These are phyloP conservation scores for Tragelaphus imberbis DNA, from an alignment of 2,113 vertebrate genomes.

Conservation along the genomic window DNA sequence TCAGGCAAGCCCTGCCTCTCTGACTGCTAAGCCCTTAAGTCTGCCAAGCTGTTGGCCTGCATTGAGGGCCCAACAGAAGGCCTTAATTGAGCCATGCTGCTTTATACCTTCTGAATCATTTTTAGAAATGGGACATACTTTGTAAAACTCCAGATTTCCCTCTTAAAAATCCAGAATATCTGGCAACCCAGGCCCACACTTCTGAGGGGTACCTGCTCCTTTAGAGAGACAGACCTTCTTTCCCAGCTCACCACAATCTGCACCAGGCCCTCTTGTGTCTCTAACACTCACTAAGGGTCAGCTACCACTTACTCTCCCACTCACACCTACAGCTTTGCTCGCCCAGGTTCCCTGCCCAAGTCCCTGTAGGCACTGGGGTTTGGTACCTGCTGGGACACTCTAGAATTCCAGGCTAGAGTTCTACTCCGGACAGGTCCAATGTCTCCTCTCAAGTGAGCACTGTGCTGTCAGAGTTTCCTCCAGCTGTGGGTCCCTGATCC, in stretches of 20 bases:
- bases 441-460: neutral
- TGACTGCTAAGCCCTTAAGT: neutral
- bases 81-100: fast-evolving
- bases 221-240: neutral
- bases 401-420: neutral
- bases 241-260: neutral
- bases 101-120: neutral
- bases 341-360: neutral
- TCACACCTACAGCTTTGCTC: neutral
- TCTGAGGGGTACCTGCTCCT: neutral
- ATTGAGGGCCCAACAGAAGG: neutral
- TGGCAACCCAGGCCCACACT: neutral
- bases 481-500: neutral
- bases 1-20: neutral
- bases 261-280: neutral
- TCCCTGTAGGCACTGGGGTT: neutral
- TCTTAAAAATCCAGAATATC: neutral
- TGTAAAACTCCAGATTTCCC: neutral
- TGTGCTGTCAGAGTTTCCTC: neutral
- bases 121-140: neutral
- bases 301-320: neutral
- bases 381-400: neutral
- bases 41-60: neutral
- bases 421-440: neutral
- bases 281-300: neutral